Evolutionary conservation across 2,113 vertebrate species (phyloP).

Genomic region (Deroptyus accipitrinus): DNA sequence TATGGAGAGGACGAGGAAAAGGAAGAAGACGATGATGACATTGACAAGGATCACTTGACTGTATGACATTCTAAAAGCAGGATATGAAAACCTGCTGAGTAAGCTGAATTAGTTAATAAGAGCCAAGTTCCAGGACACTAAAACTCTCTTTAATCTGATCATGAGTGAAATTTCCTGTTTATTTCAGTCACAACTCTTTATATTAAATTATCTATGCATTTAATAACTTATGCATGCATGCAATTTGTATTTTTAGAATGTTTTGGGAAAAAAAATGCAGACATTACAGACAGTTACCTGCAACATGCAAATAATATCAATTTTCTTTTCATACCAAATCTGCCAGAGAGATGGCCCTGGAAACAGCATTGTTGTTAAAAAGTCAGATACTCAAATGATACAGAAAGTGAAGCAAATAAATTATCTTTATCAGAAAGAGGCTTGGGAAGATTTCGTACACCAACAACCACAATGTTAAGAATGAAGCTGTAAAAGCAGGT

Average conservation of each 20-base stretch:
- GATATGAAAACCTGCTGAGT: neutral
- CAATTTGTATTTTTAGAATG: neutral
- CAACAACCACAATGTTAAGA: neutral
- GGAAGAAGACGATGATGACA: neutral
- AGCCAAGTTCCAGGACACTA: neutral
- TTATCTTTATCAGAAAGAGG: neutral
- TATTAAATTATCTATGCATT: neutral
- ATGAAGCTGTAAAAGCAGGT: neutral
- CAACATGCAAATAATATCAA: neutral
- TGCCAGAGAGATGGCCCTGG: neutral
- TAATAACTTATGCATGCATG: neutral
- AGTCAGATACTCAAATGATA: neutral
- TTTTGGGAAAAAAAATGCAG: neutral
- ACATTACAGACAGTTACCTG: neutral
- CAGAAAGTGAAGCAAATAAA: neutral
- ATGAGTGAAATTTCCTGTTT: neutral
- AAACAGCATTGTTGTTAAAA: neutral
- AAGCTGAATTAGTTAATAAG: accelerated
- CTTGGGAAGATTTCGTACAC: neutral
- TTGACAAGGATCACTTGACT: neutral
- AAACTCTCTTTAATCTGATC: neutral
- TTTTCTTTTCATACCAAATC: neutral
- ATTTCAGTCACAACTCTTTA: neutral
- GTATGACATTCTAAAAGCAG: neutral
- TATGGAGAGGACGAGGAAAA: neutral